These are phyloP conservation scores for Apis dorsata DNA, from an alignment of 1,140 invertebrate genomes.

Conservation along the genomic window DNA sequence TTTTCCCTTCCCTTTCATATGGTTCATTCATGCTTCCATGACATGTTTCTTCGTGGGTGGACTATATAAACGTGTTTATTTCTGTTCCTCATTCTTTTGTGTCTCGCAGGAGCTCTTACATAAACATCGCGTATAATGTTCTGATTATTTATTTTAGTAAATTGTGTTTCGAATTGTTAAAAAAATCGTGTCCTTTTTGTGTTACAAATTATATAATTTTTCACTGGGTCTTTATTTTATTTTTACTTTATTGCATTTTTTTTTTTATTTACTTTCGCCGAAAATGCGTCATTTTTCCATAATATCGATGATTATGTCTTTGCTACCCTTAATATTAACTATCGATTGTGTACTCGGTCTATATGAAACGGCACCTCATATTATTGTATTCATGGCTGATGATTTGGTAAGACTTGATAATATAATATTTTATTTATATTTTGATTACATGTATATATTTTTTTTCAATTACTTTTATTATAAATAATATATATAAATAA, in stretches of 20 bases:
- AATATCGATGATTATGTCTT: neutral
- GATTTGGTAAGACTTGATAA: conserved; percentile 80
- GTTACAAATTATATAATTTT: too few species aligned
- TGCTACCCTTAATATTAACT: conserved; percentile 15
- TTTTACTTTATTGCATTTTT: neutral
- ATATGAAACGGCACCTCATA: conserved; percentile 75
- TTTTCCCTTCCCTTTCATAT: conserved; percentile 60
- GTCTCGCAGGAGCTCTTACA: conserved; percentile 60
- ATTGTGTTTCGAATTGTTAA: conserved; percentile 9
- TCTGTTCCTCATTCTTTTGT: conserved; percentile 60
- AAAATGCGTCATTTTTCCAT: conserved; percentile 25
- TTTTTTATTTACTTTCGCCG: neutral
- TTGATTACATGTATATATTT: neutral
- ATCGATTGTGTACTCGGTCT: conserved; percentile 43
- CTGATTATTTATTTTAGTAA: conserved; percentile 11
- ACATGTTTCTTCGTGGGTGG: conserved; percentile 71
- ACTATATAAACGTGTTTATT: conserved; percentile 76
- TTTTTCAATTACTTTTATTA: too few species aligned
- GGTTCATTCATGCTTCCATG: conserved; percentile 73
- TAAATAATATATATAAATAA: too few species aligned
- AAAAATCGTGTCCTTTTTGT: neutral
- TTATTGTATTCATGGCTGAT: conserved; percentile 83
- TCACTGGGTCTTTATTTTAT: neutral
- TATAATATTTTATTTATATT: too few species aligned
- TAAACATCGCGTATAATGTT: conserved; percentile 57